Evolutionary conservation across 2,797 vertebrate species (phyloP), one percentile per base, ranked within the genome.

Genomic region (Alosa sapidissima): DNA sequence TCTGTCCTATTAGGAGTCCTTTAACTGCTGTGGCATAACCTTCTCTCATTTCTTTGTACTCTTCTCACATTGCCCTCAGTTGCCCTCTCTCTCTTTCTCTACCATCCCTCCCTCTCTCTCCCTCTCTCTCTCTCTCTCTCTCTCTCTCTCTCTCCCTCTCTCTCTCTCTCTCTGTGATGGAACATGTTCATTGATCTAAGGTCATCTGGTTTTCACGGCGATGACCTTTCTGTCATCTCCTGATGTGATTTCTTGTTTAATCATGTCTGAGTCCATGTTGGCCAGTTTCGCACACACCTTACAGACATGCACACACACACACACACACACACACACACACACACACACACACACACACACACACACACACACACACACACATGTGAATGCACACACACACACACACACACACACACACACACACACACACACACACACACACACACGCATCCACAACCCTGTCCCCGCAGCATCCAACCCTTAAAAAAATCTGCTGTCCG

Each of bases 221-320:
- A 62, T 84, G 84, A 85, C 85, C 68, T 85, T 88, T 88, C 82
- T 81, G 78, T 60, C 81, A 84, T 51, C 45, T 65, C 10, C 72
- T 87, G 58, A 84, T 86, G 85, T 83, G 24, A 86, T 88, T 85
- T 87, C 49, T 83, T 81, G 83, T 16, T 84, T 86, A 86, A 85
- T 85, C 19, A 85, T 82, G 81, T 54, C 62, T 81, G 68, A 10
- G 36, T 72, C 28, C 48, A 19, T 84, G 62, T 85, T 41, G 68
- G 33, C 68, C 33, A 75, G 68, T 75, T 65, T 13, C 9, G 33
- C 62, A 65, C 62, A 10, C 24, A 65, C 24, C 24, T 13, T 10
- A 65, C 60, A 65, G 7, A 28, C 24, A 65, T 8, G 9, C 24
- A 33, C 60, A 65, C 16, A 21, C 54, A 58, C 62, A 65, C 60